Conservation (phyloP, 2,888 invertebrate species). For the Leucoptera coffeella region DNA sequence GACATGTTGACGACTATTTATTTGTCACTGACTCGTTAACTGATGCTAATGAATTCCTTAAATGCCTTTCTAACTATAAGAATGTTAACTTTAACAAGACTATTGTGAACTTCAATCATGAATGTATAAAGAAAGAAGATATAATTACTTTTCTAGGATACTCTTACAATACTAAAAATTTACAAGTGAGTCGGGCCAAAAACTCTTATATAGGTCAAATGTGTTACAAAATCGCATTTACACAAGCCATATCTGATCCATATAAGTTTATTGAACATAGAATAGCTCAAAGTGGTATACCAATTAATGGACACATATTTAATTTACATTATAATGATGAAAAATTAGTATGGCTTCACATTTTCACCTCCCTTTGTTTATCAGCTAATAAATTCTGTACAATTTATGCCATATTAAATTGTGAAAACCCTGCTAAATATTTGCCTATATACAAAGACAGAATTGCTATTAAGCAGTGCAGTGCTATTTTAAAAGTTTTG, state of each 20-base stretch:
- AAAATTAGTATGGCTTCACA: constrained; percentile 26
- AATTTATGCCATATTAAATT: constrained; percentile 26
- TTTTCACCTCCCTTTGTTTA: constrained; percentile 33
- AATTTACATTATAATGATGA: constrained; percentile 29
- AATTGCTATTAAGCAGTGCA: constrained; percentile 32
- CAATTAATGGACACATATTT: constrained; percentile 33
- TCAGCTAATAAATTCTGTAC: constrained; percentile 46
- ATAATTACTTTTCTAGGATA: constrained; percentile 34
- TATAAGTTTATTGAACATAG: constrained; percentile 31
- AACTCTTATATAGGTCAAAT: constrained; percentile 33
- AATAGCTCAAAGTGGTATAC: constrained; percentile 35
- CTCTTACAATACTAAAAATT: constrained; percentile 23
- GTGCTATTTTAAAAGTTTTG: constrained; percentile 24
- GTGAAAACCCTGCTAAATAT: constrained; percentile 16
- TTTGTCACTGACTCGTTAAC: constrained; percentile 32
- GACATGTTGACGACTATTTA: constrained; percentile 45
- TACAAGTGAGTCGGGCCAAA: constrained; percentile 28
- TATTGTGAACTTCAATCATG: constrained; percentile 24
- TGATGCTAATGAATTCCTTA: constrained; percentile 24
- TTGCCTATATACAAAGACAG: constrained; percentile 26
- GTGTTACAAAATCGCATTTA: constrained; percentile 39
- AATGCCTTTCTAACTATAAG: constrained; percentile 23
- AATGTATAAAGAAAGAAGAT: constrained; percentile 16
- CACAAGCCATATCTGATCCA: constrained; percentile 18
- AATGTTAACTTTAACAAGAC: constrained; percentile 40